Evolutionary conservation across 2,113 vertebrate species (phyloP), one percentile per base, ranked within the genome.

Genomic region (Entomyzon cyanotis): DNA sequence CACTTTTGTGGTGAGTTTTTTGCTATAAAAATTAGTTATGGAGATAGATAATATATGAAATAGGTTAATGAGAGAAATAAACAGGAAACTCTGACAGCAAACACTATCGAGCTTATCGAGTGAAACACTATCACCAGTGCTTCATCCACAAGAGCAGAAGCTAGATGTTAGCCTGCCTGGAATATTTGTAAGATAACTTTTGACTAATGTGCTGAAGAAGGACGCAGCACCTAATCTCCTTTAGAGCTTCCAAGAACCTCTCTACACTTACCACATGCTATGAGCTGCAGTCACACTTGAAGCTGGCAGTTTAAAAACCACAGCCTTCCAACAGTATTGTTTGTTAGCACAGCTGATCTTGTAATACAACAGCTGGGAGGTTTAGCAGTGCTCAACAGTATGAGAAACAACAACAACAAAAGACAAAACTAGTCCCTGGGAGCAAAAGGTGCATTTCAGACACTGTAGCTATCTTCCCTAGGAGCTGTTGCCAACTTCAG

Each of bases 181-280:
- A 91, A 74, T 41, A 88, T 84, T 77, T 95, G 64, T 63, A 76
- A 88, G 53, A 76, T 86, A 93, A 46, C 42, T 86, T 95, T 94
- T 93, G 90, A 95, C 31, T 94, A 68, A 91, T 58, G 64, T 74
- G 35, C 25, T 91, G 84, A 84, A 71, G 53, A 75, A 83, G 15
- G 37, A 90, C n/a, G 56, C 3, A 4, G 44, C 24, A 90, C 44
- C 86, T 94, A 90, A 95, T 93, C 55, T 70, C 75, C 30, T 65
- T 88, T 77, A 67, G 24, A 39, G 62, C 28, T 95, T 95, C 70
- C 76, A 89, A 80, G 53, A 90, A 27, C 21, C 21, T 92, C 3
- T 3, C n/a, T 63, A 39, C 20, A 16, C 25, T 89, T 86, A 76
- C 68, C 47, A 69, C 67, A 62, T 58, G 35, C 73, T 67, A 56